These are phyloP conservation scores for Melopsittacus undulatus DNA, from an alignment of 2,797 vertebrate genomes.

Conservation along the genomic window DNA sequence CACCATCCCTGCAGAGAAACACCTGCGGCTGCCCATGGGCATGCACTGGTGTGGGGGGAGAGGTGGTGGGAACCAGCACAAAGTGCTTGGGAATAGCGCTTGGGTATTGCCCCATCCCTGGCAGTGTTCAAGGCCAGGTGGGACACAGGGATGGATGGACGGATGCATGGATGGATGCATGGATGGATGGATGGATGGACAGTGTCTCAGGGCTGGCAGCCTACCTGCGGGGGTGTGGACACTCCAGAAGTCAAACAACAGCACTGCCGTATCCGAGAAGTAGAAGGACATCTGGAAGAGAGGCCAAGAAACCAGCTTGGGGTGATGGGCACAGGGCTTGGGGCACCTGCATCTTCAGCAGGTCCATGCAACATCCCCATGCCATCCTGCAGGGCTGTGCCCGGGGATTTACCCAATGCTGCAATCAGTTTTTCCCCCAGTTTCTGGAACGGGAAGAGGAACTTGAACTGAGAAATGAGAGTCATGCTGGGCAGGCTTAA, in stretches of 20 bases:
- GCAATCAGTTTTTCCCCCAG: neutral
- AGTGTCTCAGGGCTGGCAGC: neutral
- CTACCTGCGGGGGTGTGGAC: conserved; percentile 87
- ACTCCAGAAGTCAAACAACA: conserved; percentile 94
- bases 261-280: conserved; percentile 82
- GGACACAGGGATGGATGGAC: neutral
- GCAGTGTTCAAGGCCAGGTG: neutral
- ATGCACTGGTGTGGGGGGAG: neutral
- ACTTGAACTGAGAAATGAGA: neutral
- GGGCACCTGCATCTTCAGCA: neutral
- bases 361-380: neutral
- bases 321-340: neutral
- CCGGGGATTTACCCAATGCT: neutral
- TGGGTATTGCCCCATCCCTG: neutral
- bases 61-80: neutral
- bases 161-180: too few relatives aligned
- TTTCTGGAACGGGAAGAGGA: neutral
- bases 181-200: rapidly evolving
- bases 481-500: neutral
- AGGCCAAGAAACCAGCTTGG: neutral
- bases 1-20: conserved; percentile 80
- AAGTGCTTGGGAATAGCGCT: neutral
- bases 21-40: neutral
- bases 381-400: neutral
- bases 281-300: conserved; percentile 90